Base-by-base conservation (phyloP, 2,888 invertebrate genomes). In the Melanophora roralis region DNA sequence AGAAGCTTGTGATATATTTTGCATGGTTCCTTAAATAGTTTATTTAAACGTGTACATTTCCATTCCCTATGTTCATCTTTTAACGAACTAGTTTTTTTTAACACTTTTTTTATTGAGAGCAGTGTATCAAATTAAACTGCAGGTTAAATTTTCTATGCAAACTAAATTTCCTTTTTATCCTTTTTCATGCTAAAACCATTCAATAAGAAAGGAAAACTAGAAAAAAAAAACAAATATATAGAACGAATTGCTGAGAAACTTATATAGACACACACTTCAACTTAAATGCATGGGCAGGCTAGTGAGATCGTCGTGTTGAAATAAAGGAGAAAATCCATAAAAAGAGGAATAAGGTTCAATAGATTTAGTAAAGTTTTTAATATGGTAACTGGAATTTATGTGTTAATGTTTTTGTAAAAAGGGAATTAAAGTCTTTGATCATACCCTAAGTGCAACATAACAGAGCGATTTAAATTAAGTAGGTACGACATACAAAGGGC, bases 171-270 rank as follows among this genome's bases (percentile, higher is more conserved):
- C 60, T 21, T 49, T 45, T 43, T 60, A n/a, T 60, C 16, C 16
- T 27, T 43, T 14, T 43, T 21, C 7, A n/a, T 9, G 9, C 43
- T 45, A 16, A 11, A 19, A 19, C 32, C 23, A 45, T 8, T 45
- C 16, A n/a, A 32, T 45, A 12, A 12, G 11, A 14, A 43, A 40
- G 14, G 0, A 43, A 1, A 47, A 12, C 12, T 21, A 40, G 2
- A 12, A 6, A 0, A 40, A 40, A 11, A 19, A 60, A 32, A 47
- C 36, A 14, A 23, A 1, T 36, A 64, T 53, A 19, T 45, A 34
- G 65, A 59, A 74, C 47, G 59, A 67, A 67, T 49, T 34, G 51
- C 40, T 74, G 36, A 21, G 51, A 14, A 51, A 60, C 51, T n/a
- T n/a, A 59, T 74, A 67, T 59, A 32, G 57, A 53, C 59, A 43